Percentiles rank a stretch among this genome's conserved stretches.
Conservation (phyloP, 2,888 invertebrate species). For the Trilocha varians region DNA sequence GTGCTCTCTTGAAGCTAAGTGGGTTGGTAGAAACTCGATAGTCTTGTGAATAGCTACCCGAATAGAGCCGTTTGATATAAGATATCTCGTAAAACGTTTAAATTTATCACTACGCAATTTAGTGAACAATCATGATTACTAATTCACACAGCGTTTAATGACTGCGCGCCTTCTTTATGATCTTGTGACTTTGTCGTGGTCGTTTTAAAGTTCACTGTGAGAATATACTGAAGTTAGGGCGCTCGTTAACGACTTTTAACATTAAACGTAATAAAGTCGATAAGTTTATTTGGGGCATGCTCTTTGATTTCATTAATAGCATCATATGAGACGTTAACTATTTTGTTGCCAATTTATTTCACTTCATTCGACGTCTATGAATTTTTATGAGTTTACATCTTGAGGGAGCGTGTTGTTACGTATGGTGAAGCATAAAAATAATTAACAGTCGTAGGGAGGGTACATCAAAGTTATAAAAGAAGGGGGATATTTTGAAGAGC, state of each 20-base stretch:
- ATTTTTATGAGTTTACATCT: slow-evolving; percentile 61
- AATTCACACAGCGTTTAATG: slow-evolving; percentile 24
- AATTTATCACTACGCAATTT: slow-evolving; percentile 23
- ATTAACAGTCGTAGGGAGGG: slow-evolving; percentile 62
- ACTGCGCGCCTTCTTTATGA: slow-evolving; percentile 21
- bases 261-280: neutral
- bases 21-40: slow-evolving; percentile 52
- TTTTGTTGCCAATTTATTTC: slow-evolving; percentile 43
- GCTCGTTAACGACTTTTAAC: slow-evolving; percentile 4
- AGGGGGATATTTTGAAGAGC: slow-evolving; percentile 65
- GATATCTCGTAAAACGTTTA: slow-evolving; percentile 27
- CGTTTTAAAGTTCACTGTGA: slow-evolving; percentile 14
- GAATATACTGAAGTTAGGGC: slow-evolving; percentile 15
- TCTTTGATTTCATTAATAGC: neutral
- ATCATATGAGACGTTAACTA: slow-evolving; percentile 11
- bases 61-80: slow-evolving; percentile 41
- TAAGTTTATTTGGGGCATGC: neutral
- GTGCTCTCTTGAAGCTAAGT: slow-evolving; percentile 43
- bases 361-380: slow-evolving; percentile 42
- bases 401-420: slow-evolving; percentile 47
- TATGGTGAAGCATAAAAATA: slow-evolving; percentile 65
- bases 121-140: slow-evolving; percentile 25
- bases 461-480: slow-evolving; percentile 67
- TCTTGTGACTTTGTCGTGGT: slow-evolving; percentile 23
- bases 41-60: slow-evolving; percentile 41